Conservation (phyloP, 2,113 vertebrate species). For the Propithecus coquereli region DNA sequence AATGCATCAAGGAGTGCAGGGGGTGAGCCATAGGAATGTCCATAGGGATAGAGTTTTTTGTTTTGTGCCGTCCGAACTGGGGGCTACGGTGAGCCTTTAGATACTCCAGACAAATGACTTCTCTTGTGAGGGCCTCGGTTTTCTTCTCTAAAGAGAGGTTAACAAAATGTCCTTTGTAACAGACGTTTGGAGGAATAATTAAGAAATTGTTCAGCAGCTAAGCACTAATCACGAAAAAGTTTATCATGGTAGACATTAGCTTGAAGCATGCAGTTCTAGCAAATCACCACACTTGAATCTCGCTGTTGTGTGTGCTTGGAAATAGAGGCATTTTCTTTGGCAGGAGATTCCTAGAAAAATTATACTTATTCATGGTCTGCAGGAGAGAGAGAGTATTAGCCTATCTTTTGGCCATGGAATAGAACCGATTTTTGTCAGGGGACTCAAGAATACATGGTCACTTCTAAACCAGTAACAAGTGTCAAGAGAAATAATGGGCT, state of each 20-base stretch:
- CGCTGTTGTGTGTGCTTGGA: background rate
- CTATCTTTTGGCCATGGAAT: background rate
- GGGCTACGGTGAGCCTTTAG: background rate
- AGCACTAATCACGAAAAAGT: background rate
- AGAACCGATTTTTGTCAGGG: background rate
- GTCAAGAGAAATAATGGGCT: background rate
- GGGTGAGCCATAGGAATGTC: background rate
- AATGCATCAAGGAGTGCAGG: background rate
- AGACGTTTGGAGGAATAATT: background rate
- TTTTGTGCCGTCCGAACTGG: background rate
- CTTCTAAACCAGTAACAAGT: background rate
- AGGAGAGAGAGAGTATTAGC: background rate
- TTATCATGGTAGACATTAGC: background rate
- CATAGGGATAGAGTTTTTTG: background rate
- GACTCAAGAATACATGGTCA: background rate
- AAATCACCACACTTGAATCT: background rate
- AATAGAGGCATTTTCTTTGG: conserved; percentile 15
- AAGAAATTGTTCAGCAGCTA: background rate
- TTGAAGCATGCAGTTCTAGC: background rate
- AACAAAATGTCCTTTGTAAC: background rate
- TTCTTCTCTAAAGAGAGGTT: background rate
- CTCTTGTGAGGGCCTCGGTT: background rate
- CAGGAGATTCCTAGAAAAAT: background rate
- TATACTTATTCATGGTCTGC: background rate
- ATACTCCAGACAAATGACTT: background rate